Evolutionary conservation across 2,888 invertebrate species (phyloP), one percentile per base, ranked within the genome.

Genomic region (Drosophila yooni): DNA sequence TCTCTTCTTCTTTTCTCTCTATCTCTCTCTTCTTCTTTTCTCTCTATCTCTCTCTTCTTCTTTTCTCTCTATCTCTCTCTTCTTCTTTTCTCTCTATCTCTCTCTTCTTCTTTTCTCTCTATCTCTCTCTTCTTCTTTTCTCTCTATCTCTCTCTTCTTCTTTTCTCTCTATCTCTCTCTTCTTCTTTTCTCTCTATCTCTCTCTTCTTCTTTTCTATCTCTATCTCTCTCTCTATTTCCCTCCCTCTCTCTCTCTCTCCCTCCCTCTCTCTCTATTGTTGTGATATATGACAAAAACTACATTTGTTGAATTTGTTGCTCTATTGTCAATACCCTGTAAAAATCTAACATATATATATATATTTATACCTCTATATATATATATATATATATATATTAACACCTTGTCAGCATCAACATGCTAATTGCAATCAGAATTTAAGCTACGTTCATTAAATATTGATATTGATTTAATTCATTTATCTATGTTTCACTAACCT

Each of bases 291-390:
- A 11, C 43, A 36, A 43, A n/a, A 38, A 59, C 38, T 48, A 46
- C 13, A 46, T 29, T n/a, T 34, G 25, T 31, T 5, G n/a, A 33
- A 34, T 48, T 43, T 36, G 21, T 36, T 43, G 36, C 15, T 43
- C 4, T 15, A n/a, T 15, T 57, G 15, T 2, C 5, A 21, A 43
- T 61, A 61, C 54, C 61, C 61, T 61, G 25, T 38, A 38, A 11
- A 40, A 0, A 40, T 27, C 5, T 51, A 5, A 11, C 18, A n/a
- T 10, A 38, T 8, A 18, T 38, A 1, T 3, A 1, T 21, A 13
- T 43, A 21, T 43, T 1, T 3, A 21, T 11, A 40, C n/a, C 2
- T 38, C 18, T n/a, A 40, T n/a, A n/a, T 21, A 40, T 2, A n/a
- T 10, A 13, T 21, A 40, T 2, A n/a, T 10, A 13, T 21, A 46